Evolutionary conservation across 2,797 vertebrate genomes (phyloP).

Genomic region (Hippopotamyrus pictus): DNA sequence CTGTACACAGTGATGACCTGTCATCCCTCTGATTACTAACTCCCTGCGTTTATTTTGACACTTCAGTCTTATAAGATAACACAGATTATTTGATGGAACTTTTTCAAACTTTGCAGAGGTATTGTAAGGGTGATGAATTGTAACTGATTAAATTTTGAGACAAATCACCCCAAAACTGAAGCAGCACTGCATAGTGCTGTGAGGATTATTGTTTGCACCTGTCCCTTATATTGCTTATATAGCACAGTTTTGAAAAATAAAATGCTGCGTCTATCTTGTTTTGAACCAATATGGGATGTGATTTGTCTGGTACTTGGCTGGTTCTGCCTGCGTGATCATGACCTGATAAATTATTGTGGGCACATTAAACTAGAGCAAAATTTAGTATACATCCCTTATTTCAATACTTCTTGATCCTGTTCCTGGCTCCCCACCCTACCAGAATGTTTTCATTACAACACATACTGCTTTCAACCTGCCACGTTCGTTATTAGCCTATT

Average conservation of each 20-base stretch:
- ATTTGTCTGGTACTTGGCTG: background rate
- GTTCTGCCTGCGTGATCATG: background rate
- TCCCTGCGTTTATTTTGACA: background rate
- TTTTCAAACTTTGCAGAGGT: background rate
- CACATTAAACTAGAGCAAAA: too few relatives aligned
- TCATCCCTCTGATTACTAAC: background rate
- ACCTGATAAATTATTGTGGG: too few relatives aligned
- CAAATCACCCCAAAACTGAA: background rate
- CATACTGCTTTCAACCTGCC: background rate
- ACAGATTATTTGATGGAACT: background rate
- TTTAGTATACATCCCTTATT: too few relatives aligned
- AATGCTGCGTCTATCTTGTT: background rate
- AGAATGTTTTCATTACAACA: background rate
- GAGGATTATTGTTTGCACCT: background rate
- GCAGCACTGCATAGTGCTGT: background rate
- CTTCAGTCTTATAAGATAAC: background rate
- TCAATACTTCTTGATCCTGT: background rate
- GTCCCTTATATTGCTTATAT: background rate
- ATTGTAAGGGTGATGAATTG: background rate
- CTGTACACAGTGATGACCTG: background rate
- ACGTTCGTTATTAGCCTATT: background rate
- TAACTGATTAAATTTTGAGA: background rate
- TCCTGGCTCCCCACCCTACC: background rate
- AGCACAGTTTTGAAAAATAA: background rate
- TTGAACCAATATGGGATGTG: background rate